Conservation (phyloP, 1,140 invertebrate genomes). For the Scylla paramamosain region DNA sequence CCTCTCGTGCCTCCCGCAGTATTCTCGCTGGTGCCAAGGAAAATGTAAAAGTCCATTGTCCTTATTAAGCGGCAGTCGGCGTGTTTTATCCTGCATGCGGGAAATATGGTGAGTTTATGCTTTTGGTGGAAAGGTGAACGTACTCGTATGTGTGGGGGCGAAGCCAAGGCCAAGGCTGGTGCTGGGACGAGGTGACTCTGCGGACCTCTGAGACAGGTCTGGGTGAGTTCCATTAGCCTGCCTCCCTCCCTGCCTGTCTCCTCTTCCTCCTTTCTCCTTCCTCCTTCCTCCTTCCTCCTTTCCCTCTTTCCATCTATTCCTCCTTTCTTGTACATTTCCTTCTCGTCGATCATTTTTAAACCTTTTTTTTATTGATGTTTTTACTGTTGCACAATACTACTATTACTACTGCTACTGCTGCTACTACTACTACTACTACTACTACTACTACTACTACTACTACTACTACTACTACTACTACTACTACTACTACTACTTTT, state of each 20-base stretch:
- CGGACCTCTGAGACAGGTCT: constrained; percentile 50
- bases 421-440: constrained; percentile 6
- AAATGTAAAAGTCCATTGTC: constrained; percentile 10
- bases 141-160: background rate
- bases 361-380: too few relatives aligned
- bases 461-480: too few relatives aligned
- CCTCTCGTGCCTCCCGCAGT: background rate
- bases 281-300: background rate
- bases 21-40: background rate
- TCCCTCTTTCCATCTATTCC: background rate
- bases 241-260: constrained; percentile 11
- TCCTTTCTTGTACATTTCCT: background rate
- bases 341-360: background rate
- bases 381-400: too few relatives aligned
- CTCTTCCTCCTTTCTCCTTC: background rate
- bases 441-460: background rate
- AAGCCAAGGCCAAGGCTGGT: constrained; percentile 29
- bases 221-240: constrained; percentile 61
- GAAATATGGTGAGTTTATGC: background rate
- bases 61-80: background rate
- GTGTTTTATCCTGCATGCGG: background rate
- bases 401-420: too few relatives aligned
- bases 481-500: too few relatives aligned
- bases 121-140: background rate
- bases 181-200: constrained; percentile 47